Evolutionary conservation across 2,797 vertebrate species (phyloP).

Genomic region (Pantherophis vulpinus): DNA sequence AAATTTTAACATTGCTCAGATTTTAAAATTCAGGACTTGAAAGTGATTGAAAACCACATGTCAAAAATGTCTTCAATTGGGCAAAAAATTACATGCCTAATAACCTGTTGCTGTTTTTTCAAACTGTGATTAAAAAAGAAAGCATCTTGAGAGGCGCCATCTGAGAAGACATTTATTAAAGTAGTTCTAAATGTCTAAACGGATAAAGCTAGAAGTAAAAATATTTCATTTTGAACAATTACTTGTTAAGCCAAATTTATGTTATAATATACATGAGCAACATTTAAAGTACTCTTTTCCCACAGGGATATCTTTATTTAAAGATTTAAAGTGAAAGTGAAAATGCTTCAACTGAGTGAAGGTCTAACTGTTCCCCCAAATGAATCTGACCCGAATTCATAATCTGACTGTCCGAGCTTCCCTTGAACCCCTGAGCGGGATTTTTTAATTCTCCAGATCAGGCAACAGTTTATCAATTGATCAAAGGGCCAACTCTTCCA

Average conservation of each 20-base stretch:
- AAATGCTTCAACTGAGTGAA: not conserved
- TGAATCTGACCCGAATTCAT: not conserved
- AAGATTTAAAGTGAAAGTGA: not conserved
- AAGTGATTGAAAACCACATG: not conserved
- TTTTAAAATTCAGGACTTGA: not conserved
- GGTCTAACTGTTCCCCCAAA: not conserved
- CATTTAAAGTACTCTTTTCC: not conserved
- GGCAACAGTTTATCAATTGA: not conserved
- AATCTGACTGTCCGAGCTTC: not conserved
- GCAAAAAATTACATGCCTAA: not conserved
- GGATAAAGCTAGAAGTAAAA: not conserved
- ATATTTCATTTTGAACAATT: not conserved
- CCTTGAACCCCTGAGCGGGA: not conserved
- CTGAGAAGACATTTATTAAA: not conserved
- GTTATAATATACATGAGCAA: not conserved
- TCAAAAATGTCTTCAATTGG: not conserved
- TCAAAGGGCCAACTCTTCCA: not conserved
- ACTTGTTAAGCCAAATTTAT: not conserved
- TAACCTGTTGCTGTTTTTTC: not conserved
- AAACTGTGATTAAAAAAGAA: not conserved
- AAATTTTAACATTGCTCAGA: not conserved
- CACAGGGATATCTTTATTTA: not conserved
- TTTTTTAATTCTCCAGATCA: not conserved
- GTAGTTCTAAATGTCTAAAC: not conserved
- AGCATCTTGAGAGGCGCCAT: not conserved